Evolutionary conservation across 2,113 vertebrate species (phyloP), one percentile per base, ranked within the genome.

Genomic region (Podocnemis expansa): DNA sequence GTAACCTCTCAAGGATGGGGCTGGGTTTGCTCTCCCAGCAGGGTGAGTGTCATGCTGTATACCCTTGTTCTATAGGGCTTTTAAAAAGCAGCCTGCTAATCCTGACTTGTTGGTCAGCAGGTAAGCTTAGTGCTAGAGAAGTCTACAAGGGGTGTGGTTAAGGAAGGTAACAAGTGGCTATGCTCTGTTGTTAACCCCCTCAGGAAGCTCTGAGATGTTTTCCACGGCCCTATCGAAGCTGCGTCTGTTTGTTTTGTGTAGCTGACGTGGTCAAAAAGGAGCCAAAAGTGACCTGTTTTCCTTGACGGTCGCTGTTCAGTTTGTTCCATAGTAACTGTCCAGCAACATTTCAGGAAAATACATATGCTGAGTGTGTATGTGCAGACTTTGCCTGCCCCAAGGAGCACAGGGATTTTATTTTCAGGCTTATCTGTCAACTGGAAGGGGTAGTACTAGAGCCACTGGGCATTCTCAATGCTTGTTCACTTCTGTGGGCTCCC

Each of bases 141-240:
- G 19, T 43, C 56, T 63, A 22, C 81, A 34, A 8, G 24, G 9
- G 12, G 14, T 22, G 11, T 4, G 29, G 52, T 41, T 29, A 38
- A 51, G 52, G 63, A 54, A 43, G 60, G 27, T 10, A 54, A 31
- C 16, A 38, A 8, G 27, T 55, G 49, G 25, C 17, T 31, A 6
- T 34, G 51, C 16, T 29, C 34, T 43, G 47, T 41, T 45, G 4
- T 34, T 34, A 8, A 17, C 38, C 4, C 2, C n/a, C 51, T 21
- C 21, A 10, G 10, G 21, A 41, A 41, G 19, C 73, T 12, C 25
- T 75, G 6, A 4, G 6, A 25, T n/a, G 5, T 9, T n/a, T 21
- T 45, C 16, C 31, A 22, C 10, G 97, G 97, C 97, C 97, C 97
- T 97, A 49, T 97, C 97, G 97, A 97, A 97, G 97, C 97, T 95